Evolutionary conservation across 2,113 vertebrate species (phyloP).

Genomic region (Atractosteus spatula): DNA sequence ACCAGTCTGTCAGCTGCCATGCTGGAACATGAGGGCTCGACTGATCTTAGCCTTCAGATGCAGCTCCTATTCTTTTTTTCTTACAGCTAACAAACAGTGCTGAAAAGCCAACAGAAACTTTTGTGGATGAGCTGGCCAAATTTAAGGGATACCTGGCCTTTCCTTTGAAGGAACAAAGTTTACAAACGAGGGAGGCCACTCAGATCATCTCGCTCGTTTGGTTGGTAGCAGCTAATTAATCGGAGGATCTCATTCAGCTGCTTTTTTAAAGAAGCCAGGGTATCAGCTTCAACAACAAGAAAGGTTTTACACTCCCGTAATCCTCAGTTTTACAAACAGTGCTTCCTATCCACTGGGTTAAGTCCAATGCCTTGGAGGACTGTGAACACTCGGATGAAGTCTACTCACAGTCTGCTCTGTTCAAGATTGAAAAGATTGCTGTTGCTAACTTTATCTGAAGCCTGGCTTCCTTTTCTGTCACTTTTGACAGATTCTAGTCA

Average conservation of each 20-base stretch:
- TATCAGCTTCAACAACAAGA: neutral
- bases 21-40: constrained; percentile 36
- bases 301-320: constrained; percentile 5
- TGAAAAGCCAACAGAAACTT: constrained; percentile 31
- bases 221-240: constrained; percentile 24
- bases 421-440: no score
- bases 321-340: constrained; percentile 15
- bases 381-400: no score
- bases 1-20: neutral
- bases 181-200: constrained; percentile 21
- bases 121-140: constrained; percentile 28
- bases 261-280: constrained; percentile 6
- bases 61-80: constrained; percentile 26
- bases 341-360: neutral
- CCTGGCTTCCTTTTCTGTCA: no score
- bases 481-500: no score
- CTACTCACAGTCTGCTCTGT: no score
- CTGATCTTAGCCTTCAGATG: neutral
- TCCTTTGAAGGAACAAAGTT: constrained; percentile 27
- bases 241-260: constrained; percentile 4
- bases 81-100: constrained; percentile 28
- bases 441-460: no score
- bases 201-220: constrained; percentile 27
- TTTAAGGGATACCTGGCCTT: constrained; percentile 27
- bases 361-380: no score